Evolutionary conservation across 2,113 vertebrate species (phyloP).

Genomic region (Athene cunicularia): DNA sequence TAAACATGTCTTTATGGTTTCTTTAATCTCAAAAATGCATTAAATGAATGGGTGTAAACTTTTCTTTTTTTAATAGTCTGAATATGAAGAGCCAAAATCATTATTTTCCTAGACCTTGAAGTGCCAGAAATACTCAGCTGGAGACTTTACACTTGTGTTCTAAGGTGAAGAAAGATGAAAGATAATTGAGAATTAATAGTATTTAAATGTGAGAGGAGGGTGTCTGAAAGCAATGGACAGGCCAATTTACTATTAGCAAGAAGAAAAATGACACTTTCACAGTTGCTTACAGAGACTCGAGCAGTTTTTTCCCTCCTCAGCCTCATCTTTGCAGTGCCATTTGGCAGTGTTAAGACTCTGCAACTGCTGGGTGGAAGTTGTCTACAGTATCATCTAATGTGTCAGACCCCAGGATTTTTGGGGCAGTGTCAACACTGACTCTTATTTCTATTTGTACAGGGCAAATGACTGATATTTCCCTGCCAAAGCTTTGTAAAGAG

Average conservation of each 20-base stretch:
- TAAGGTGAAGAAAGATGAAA: constrained; percentile 71
- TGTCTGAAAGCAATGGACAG: constrained; percentile 32
- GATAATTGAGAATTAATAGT: constrained; percentile 68
- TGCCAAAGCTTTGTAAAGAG: constrained; percentile 70
- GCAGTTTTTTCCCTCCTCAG: constrained; percentile 35
- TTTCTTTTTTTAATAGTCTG: constrained; percentile 69
- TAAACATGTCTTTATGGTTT: constrained; percentile 72
- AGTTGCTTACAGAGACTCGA: not conserved
- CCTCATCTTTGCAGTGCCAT: constrained; percentile 42
- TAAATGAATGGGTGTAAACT: constrained; percentile 76
- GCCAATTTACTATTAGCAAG: constrained; percentile 42
- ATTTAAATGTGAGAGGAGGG: constrained; percentile 55
- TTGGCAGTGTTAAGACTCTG: constrained; percentile 5
- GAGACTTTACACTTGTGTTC: constrained; percentile 71
- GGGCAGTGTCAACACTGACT: constrained; percentile 64
- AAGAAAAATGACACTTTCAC: constrained; percentile 54
- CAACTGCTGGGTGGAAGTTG: constrained; percentile 67
- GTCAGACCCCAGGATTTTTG: constrained; percentile 70
- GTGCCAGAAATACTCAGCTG: constrained; percentile 73
- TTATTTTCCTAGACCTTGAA: constrained; percentile 72
- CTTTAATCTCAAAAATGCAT: constrained; percentile 74
- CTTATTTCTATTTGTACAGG: constrained; percentile 63
- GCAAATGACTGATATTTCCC: constrained; percentile 50
- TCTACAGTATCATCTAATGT: constrained; percentile 66
- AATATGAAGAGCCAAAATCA: constrained; percentile 72